These are phyloP conservation scores for Bombus picipes DNA, from an alignment of 1,140 invertebrate species.

Conservation along the genomic window DNA sequence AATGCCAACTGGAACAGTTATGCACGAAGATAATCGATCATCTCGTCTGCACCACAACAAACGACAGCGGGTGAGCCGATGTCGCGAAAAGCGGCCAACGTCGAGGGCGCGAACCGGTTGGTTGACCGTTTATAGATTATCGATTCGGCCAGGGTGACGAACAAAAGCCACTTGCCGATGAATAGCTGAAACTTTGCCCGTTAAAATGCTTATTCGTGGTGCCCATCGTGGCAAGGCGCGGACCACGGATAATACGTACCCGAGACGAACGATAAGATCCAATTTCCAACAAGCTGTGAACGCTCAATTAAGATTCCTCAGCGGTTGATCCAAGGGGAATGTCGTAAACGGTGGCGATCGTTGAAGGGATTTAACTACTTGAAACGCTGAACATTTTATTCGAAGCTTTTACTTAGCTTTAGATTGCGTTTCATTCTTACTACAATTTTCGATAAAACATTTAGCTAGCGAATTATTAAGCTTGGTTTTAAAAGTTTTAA, in stretches of 20 bases:
- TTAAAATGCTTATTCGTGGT: slow-evolving; percentile 46
- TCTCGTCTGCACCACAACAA: slow-evolving; percentile 20
- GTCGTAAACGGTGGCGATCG: neutral
- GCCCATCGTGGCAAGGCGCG: slow-evolving; percentile 8
- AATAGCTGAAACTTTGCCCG: slow-evolving; percentile 52
- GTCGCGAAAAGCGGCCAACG: slow-evolving; percentile 50
- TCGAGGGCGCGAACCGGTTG: slow-evolving; percentile 29
- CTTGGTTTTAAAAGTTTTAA: too few species aligned
- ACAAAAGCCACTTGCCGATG: slow-evolving; percentile 61
- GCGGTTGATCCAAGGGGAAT: neutral
- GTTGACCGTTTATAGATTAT: slow-evolving; percentile 69
- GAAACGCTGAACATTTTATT: neutral
- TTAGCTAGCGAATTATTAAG: too few species aligned
- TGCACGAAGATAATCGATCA: slow-evolving; percentile 38
- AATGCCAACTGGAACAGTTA: slow-evolving; percentile 15
- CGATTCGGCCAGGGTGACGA: slow-evolving; percentile 59
- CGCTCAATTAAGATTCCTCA: slow-evolving; percentile 33
- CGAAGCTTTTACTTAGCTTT: too few species aligned
- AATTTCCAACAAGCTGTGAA: slow-evolving; percentile 22
- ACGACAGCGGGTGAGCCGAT: slow-evolving; percentile 5
- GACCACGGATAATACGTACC: neutral
- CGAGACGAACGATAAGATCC: slow-evolving; percentile 25
- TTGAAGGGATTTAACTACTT: neutral
- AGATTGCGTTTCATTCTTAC: too few species aligned
- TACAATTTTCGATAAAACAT: too few species aligned